Evolutionary conservation across 2,888 invertebrate species (phyloP), one percentile per base, ranked within the genome.

Genomic region (Leptinotarsa peninsularis): DNA sequence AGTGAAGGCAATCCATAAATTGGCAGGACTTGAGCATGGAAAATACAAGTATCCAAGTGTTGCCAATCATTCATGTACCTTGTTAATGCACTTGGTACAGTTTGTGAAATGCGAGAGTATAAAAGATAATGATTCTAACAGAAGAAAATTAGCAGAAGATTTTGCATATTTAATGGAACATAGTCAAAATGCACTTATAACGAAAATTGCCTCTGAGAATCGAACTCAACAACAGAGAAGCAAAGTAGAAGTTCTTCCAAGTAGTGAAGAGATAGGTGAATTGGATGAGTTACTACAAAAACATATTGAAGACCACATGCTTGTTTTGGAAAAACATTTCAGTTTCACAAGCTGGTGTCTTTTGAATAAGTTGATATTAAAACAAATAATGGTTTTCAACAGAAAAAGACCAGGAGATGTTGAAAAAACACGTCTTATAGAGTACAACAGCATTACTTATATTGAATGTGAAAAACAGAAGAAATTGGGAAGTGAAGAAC

Each of bases 11-110:
- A 67, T 67, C 13, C 67, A 67, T 49, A 67, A 10, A 18, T 49
- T 49, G 33, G 67, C 67, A 49, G 67, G 67, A 49, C 23, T 67
- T n/a, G 21, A 33, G 33, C n/a, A 70, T 58, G 70, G 70, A 54
- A 56, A 58, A 70, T 70, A 70, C 54, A 54, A 56, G 56, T 43
- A 52, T 27, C 60, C 70, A 56, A 70, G 70, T 70, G 70, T 70
- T n/a, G 56, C 70, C 27, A 43, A 54, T 33, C 33, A 27, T 58
- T 70, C 70, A 27, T 70, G 70, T 70, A 58, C 56, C n/a, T 27
- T 70, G 33, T 18, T 56, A 17, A 50, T 18, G n/a, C 56, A 56
- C n/a, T n/a, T 56, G 17, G 18, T 56, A n/a, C 56, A 56, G n/a
- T 56, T 56, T 18, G n/a, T 56, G 10, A 56, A 56, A 56, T 56